Percentiles rank a stretch among this genome's conserved stretches.
phyloP scores from a whole-genome alignment of 2,888 invertebrate genomes.

The Choreutis nemorana region DNA sequence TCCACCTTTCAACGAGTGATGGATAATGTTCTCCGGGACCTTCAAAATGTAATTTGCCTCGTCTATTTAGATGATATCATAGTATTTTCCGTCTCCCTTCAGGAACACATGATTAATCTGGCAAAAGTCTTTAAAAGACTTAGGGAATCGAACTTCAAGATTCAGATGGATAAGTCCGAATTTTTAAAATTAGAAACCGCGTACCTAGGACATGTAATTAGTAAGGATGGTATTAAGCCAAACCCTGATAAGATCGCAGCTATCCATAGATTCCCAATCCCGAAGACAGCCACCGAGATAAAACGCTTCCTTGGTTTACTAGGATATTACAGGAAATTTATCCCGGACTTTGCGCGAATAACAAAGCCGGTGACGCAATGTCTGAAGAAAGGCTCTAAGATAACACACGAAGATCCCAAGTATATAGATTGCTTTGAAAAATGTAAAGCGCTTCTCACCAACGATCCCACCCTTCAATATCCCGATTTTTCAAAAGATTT shows the following conservation, averaged over 20 bases:
- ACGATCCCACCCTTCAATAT: constrained; percentile 3
- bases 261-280: constrained; percentile 15
- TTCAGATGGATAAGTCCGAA: constrained; percentile 26
- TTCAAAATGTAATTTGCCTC: constrained; percentile 13
- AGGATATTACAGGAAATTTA: constrained; percentile 23
- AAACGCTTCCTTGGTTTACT: constrained; percentile 18
- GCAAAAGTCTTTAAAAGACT: constrained; percentile 18
- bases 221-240: constrained; percentile 15
- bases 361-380: constrained; percentile 20
- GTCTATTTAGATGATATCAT: constrained; percentile 23
- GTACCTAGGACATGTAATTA: constrained; percentile 29
- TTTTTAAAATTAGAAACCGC: constrained; percentile 23
- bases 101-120: constrained; percentile 19
- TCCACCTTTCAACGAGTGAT: constrained; percentile 12
- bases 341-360: constrained; percentile 13
- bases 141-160: constrained; percentile 13
- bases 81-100: constrained; percentile 14
- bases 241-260: constrained; percentile 17
- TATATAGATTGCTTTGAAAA: constrained; percentile 13
- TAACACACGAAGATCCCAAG: constrained; percentile 11
- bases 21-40: constrained; percentile 17
- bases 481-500: constrained; percentile 17
- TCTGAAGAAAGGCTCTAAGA: constrained; percentile 13
- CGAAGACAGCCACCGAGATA: constrained; percentile 16
- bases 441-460: constrained; percentile 10